A percentile compares a stretch with the other conserved stretches of the same genome.
phyloP scores from a whole-genome alignment of 2,888 invertebrate genomes.

The Celastrina argiolus region DNA sequence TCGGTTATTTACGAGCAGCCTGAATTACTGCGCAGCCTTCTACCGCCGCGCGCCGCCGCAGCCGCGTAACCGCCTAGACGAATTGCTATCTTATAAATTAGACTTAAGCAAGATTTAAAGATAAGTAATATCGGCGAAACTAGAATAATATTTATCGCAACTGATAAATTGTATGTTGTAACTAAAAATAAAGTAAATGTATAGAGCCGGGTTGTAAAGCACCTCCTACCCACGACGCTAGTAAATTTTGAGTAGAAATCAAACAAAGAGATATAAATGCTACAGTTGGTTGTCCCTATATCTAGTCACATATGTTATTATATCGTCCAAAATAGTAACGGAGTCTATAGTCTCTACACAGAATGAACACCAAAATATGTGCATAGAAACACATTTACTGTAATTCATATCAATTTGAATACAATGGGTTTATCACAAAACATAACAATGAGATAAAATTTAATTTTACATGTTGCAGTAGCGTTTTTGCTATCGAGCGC shows the following conservation, averaged over 20 bases:
- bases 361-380: neutral
- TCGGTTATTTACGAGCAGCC: slow-evolving; percentile 63
- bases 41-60: slow-evolving; percentile 35
- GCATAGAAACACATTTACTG: slow-evolving; percentile 2
- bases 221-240: neutral
- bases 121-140: slow-evolving; percentile 25
- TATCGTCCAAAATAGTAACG: neutral
- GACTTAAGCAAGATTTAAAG: slow-evolving; percentile 30
- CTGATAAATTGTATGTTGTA: slow-evolving; percentile 21
- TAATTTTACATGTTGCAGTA: slow-evolving; percentile 1
- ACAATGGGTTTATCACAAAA: slow-evolving; percentile 17
- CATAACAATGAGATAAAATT: slow-evolving; percentile 14
- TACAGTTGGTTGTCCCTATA: too few species aligned
- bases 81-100: slow-evolving; percentile 41
- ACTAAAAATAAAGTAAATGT: slow-evolving; percentile 16
- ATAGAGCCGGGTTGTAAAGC: neutral
- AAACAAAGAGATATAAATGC: neutral
- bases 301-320: neutral
- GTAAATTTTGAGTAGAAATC: neutral
- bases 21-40: slow-evolving; percentile 46
- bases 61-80: slow-evolving; percentile 45
- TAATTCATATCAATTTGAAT: slow-evolving; percentile 16
- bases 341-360: neutral
- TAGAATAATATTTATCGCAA: slow-evolving; percentile 12
- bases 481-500: slow-evolving; percentile 1